Evolutionary conservation across 2,888 invertebrate species (phyloP).

Genomic region (Drosophila borborema): DNA sequence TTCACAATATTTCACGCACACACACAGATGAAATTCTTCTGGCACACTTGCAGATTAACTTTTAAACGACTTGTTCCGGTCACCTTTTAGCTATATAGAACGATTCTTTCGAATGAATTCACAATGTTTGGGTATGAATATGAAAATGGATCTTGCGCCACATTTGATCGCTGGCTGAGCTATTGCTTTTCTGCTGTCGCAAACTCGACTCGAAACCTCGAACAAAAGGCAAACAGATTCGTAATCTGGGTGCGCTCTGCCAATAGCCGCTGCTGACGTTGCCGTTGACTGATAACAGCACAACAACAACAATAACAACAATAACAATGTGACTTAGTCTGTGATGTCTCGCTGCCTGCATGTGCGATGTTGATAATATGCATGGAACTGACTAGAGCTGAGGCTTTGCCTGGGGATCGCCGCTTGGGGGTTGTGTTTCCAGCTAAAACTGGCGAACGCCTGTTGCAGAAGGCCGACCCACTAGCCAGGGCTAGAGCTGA

Average conservation of each 20-base stretch:
- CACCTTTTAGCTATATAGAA: slow-evolving; percentile 7
- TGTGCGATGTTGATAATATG: slow-evolving; percentile 33
- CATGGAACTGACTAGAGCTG: slow-evolving; percentile 1
- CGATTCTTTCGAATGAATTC: background rate
- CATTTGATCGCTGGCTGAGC: slow-evolving; percentile 64
- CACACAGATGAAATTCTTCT: slow-evolving; percentile 1
- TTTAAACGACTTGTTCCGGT: slow-evolving; percentile 5
- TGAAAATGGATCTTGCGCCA: slow-evolving; percentile 39
- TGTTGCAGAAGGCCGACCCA: slow-evolving; percentile 56
- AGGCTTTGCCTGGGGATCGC: background rate
- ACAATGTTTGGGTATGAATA: slow-evolving; percentile 2
- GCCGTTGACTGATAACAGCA: slow-evolving; percentile 52
- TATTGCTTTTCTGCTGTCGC: slow-evolving; percentile 50
- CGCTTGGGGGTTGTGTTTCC: slow-evolving; percentile 38
- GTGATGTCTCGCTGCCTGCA: slow-evolving; percentile 21
- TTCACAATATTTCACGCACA: background rate
- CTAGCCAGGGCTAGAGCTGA: background rate
- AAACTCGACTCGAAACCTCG: slow-evolving; percentile 73
- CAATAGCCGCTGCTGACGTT: slow-evolving; percentile 37
- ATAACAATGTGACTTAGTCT: background rate
- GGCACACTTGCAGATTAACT: slow-evolving; percentile 36
- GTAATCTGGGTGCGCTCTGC: slow-evolving; percentile 61
- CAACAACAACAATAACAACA: slow-evolving; percentile 7
- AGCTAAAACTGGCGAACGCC: slow-evolving; percentile 63
- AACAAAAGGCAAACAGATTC: slow-evolving; percentile 65